Evolutionary conservation across 2,797 vertebrate genomes (phyloP), one percentile per base, ranked within the genome.

Genomic region (Vireo griseus): DNA sequence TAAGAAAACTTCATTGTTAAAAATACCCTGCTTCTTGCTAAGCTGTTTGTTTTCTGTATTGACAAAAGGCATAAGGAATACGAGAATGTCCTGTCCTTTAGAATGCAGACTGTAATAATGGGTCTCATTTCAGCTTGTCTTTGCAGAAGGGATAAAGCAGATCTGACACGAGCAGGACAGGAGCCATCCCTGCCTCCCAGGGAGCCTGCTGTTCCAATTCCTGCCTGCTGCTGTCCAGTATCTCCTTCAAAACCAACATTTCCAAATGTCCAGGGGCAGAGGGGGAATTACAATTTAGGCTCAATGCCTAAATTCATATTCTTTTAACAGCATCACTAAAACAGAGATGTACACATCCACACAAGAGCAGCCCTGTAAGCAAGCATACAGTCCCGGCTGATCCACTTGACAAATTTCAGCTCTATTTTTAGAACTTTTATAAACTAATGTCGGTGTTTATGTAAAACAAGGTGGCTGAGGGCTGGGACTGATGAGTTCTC

Each of bases 11-110:
- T 72, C 63, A 39, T 61, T 72, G 66, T 95, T 96, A 90, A 95
- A 96, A 97, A 76, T 58, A 88, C 26, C 25, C 39, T 44, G 55
- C 95, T 62, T 76, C 88, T 76, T 82, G 76, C 68, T 44, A 51
- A 95, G 88, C 74, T 95, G 79, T 94, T 97, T 96, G 77, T 73
- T 96, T 89, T 80, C 87, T 77, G 16, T 71, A 50, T 91, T 92
- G 89, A 95, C 57, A 76, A 82, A 95, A 95, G 76, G 62, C 3
- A 8, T 65, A 85, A 95, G 84, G 80, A 77, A 94, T 68, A 87
- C 86, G 93, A 85, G 92, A 94, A 95, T 84, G 78, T 82, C 94
- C 86, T 93, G 90, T 96, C 47, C 92, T 97, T 94, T 93, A 94
- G 91, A 93, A 95, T 66, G 48, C 61, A 68, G 79, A 28, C 65